These are phyloP conservation scores for Columba guinea DNA, from an alignment of 2,797 vertebrate species.

Conservation along the genomic window DNA sequence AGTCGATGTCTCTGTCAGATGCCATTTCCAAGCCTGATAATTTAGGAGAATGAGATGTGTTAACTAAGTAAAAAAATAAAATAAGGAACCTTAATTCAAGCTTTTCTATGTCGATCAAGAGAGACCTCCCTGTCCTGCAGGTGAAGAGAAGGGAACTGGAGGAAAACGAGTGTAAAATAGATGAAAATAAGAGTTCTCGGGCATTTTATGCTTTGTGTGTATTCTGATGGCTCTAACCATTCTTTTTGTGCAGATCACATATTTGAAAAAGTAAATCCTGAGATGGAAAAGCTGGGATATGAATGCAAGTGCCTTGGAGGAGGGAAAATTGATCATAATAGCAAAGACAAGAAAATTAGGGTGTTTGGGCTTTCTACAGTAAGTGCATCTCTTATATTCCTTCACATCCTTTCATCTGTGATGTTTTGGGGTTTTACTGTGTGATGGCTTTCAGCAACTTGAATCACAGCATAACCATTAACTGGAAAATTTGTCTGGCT, in stretches of 20 bases:
- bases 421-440: neutral
- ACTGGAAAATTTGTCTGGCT: neutral
- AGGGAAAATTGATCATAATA: conserved; percentile 90
- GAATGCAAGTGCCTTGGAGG: conserved; percentile 89
- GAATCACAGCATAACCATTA: neutral
- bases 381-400: conserved; percentile 47
- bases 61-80: neutral
- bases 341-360: conserved; percentile 83
- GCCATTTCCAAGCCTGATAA: fast-evolving
- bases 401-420: neutral
- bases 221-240: neutral
- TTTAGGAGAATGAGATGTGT: fast-evolving
- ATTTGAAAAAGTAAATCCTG: conserved; percentile 87
- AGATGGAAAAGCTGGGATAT: conserved; percentile 85
- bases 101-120: neutral
- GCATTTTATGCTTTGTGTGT: fast-evolving
- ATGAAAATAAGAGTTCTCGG: neutral
- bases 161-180: neutral
- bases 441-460: neutral
- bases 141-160: neutral
- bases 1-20: fast-evolving
- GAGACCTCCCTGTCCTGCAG: neutral
- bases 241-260: conserved; percentile 85
- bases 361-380: conserved; percentile 91
- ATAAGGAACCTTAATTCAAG: neutral